These are phyloP conservation scores for Aplodontia rufa DNA, from an alignment of 2,113 vertebrate genomes.

Conservation along the genomic window DNA sequence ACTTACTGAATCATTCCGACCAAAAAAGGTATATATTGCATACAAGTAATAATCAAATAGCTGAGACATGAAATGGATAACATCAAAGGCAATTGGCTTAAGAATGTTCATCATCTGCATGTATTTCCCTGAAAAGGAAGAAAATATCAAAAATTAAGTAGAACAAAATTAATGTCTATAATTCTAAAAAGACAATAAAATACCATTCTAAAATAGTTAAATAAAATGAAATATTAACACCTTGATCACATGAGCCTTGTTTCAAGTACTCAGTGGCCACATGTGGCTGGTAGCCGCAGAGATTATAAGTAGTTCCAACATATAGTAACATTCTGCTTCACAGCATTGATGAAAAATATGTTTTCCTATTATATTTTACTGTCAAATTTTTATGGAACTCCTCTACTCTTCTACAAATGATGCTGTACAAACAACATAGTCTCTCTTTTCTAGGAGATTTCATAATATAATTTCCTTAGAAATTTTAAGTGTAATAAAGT, in stretches of 20 bases:
- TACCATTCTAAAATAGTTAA: not conserved
- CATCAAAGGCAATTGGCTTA: constrained; percentile 98
- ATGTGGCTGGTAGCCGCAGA: not conserved
- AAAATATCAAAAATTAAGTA: not conserved
- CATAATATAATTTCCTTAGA: constrained; percentile 36
- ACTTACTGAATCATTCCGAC: constrained; percentile 96
- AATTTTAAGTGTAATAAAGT: constrained; percentile 10
- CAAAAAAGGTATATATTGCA: constrained; percentile 97
- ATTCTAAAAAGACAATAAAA: not conserved
- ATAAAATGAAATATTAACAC: not conserved
- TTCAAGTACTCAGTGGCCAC: not conserved
- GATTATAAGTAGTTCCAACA: not conserved
- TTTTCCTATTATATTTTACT: not conserved
- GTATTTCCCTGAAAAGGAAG: constrained; percentile 92
- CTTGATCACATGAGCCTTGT: not conserved
- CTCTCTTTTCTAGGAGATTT: not conserved
- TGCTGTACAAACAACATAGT: not conserved
- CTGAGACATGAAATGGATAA: constrained; percentile 99
- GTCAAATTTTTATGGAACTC: not conserved
- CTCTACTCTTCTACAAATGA: not conserved
- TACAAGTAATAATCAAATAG: constrained; percentile 99
- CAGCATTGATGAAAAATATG: not conserved
- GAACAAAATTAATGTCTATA: constrained; percentile 9
- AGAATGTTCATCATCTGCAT: constrained; percentile 99
- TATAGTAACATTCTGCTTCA: not conserved